A percentile compares a stretch with the other conserved stretches of the same genome.
Evolutionary conservation across 2,113 vertebrate genomes (phyloP).

Genomic region (Piprites chloris): DNA sequence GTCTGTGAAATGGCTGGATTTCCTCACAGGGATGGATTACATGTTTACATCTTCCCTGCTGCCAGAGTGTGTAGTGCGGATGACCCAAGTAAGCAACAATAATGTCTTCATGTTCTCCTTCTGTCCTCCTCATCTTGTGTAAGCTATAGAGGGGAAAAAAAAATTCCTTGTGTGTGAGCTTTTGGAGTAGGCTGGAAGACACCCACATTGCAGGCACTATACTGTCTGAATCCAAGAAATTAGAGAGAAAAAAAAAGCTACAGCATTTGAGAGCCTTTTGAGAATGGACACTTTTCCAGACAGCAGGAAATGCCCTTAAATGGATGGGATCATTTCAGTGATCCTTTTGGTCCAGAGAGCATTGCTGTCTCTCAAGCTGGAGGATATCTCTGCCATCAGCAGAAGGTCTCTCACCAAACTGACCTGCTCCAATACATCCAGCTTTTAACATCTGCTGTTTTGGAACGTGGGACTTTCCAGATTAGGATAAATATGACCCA

Average conservation of each 20-base stretch:
- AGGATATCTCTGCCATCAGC: neutral
- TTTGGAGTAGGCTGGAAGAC: neutral
- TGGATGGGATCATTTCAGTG: neutral
- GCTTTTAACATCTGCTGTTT: neutral
- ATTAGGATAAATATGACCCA: neutral
- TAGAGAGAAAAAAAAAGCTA: neutral
- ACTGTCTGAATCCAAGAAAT: neutral
- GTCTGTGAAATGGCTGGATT: slow-evolving; percentile 46
- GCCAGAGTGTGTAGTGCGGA: neutral
- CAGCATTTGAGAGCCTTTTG: neutral
- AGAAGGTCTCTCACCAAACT: neutral
- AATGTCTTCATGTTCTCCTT: neutral
- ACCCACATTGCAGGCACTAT: neutral
- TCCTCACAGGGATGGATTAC: slow-evolving; percentile 49
- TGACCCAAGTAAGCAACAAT: neutral
- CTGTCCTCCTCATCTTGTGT: neutral
- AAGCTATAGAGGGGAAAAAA: neutral
- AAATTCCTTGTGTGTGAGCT: neutral
- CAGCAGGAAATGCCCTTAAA: neutral
- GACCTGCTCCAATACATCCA: neutral
- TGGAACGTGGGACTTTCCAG: neutral
- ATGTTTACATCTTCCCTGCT: slow-evolving; percentile 40
- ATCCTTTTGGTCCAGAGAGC: neutral
- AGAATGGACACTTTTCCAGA: neutral
- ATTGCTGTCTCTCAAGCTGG: neutral